A percentile compares a stretch with the other conserved stretches of the same genome.
phyloP scores from a whole-genome alignment of 2,888 invertebrate genomes.

The Erebia palarica region DNA sequence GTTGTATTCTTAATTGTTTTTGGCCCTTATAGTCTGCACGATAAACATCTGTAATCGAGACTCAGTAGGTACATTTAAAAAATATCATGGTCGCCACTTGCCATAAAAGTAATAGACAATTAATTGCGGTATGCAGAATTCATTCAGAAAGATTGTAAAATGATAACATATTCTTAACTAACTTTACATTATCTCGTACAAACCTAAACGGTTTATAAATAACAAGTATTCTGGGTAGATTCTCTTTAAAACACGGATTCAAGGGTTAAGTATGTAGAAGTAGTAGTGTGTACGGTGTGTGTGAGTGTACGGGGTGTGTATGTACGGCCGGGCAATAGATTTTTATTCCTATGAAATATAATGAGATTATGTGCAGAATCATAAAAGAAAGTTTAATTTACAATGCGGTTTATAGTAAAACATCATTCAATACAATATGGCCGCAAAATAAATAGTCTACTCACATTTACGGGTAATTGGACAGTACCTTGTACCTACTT shows the following conservation, averaged over 20 bases:
- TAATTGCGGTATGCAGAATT: constrained; percentile 25
- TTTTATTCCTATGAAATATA: too few relatives aligned
- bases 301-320: too few relatives aligned
- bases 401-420: too few relatives aligned
- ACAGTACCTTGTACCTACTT: constrained; percentile 6
- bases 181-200: constrained; percentile 10
- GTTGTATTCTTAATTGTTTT: constrained; percentile 25
- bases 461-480: constrained; percentile 14
- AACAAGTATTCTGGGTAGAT: too few relatives aligned
- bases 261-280: too few relatives aligned
- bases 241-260: too few relatives aligned
- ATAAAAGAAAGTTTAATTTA: too few relatives aligned
- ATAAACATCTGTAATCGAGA: constrained; percentile 27
- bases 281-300: too few relatives aligned
- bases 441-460: neutral
- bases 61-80: constrained; percentile 21
- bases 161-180: constrained; percentile 13
- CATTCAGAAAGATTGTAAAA: constrained; percentile 21
- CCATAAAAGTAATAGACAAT: constrained; percentile 29
- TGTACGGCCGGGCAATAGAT: too few relatives aligned
- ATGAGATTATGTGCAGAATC: too few relatives aligned
- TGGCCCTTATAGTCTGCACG: constrained; percentile 25
- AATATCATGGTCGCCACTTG: constrained; percentile 24
- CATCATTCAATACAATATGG: neutral
- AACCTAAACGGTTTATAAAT: neutral